Base-by-base conservation (phyloP, 92 coral and sea anemone genomes). In the Montipora capitata region DNA sequence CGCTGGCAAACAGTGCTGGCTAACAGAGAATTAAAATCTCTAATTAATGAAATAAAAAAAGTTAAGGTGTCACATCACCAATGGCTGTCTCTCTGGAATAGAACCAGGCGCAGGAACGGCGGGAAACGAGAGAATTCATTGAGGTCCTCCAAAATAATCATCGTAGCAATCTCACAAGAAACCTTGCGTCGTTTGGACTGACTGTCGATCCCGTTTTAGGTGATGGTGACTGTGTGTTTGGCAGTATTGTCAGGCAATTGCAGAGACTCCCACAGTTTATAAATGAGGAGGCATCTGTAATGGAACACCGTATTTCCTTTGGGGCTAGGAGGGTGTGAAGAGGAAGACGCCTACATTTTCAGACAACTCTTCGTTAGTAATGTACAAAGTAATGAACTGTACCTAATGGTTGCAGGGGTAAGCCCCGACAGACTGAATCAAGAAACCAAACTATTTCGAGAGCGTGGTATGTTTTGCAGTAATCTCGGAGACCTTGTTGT, bases 141-240 rank as follows among this genome's bases (percentile, higher is more conserved):
- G 35, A 27, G 35, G 35, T 27, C 35, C 35, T 2, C 2, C 35
- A 27, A 72, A 15, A 48, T 62, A 15, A 48, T 62, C 57, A 84
- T 40, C 3, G n/a, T 12, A 2, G 10, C 44, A 61, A 61, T 44
- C 69, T 72, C n/a, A 43, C 40, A 57, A 57, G 90, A 72, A 78
- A 90, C 57, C 82, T 90, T 13, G 20, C 85, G 3, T 68, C 63
- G 3, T 70, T 90, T 15, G 85, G 90, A 40, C 68, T 84, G 12
- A 18, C 15, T 8, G 11, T 71, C 2, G 93, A 90, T 43, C 14
- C n/a, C 10, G 83, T 86, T 17, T 39, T 20, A 27, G 91, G 94
- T 6, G 94, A 91, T 68, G 94, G 91, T 14, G 90, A 91, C 68
- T 91, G 94, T 81, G 86, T 78, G 4, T 91, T 91, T 64, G 8